Percentiles rank a stretch among this genome's conserved stretches.
Evolutionary conservation across 2,797 vertebrate genomes (phyloP).

Genomic region (Danio choprae): DNA sequence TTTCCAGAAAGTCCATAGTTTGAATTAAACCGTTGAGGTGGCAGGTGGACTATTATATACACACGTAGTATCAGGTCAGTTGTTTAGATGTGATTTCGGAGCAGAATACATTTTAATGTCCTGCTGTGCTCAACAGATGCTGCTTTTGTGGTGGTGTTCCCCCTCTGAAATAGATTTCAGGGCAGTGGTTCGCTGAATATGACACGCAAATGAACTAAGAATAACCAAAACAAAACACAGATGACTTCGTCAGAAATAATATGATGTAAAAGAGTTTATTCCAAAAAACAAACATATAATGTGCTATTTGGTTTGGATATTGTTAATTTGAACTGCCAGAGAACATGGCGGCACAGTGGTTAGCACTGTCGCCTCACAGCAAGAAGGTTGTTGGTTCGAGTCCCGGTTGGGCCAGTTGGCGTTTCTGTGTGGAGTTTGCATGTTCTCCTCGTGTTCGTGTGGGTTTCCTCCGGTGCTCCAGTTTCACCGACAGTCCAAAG

Average conservation of each 20-base stretch:
- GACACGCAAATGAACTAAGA: neutral
- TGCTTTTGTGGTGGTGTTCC: neutral
- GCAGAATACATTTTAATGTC: neutral
- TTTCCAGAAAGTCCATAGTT: neutral
- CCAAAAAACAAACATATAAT: neutral
- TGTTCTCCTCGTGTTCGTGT: too few relatives aligned
- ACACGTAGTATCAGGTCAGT: neutral
- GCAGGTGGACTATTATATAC: neutral
- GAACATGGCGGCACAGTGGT: neutral
- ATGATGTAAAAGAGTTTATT: neutral
- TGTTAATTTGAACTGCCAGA: too few relatives aligned
- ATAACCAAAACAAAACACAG: neutral
- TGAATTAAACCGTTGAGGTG: neutral
- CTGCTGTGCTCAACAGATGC: neutral
- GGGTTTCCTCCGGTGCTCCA: too few relatives aligned
- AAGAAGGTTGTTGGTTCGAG: too few relatives aligned
- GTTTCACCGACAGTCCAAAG: too few relatives aligned
- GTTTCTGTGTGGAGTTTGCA: too few relatives aligned
- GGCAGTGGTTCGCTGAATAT: neutral
- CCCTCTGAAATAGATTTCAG: neutral
- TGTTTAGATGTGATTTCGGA: constrained; percentile 7
- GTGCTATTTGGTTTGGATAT: neutral
- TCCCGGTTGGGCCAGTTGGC: too few relatives aligned
- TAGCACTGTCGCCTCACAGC: too few relatives aligned
- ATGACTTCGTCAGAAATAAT: too few relatives aligned